Percentiles rank a stretch among this genome's conserved stretches.
Conservation (phyloP, 1,140 invertebrate genomes). For the Saccostrea glomerata region DNA sequence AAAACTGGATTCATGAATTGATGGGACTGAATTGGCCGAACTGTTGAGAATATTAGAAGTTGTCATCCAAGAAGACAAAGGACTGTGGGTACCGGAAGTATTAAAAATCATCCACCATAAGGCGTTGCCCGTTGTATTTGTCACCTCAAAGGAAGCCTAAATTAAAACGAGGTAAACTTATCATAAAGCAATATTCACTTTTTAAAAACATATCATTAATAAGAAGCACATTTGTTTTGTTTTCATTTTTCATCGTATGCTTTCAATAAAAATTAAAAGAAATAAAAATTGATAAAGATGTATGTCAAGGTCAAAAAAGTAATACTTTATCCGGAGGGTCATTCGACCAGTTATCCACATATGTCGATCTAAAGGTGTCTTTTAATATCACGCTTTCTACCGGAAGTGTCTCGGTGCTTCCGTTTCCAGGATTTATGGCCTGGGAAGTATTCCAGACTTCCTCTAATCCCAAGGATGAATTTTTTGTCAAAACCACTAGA, state of each 20-base stretch:
- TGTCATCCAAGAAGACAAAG: slow-evolving; percentile 15
- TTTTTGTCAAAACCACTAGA: slow-evolving; percentile 1
- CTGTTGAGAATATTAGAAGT: background rate
- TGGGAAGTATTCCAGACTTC: background rate
- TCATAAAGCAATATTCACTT: no score
- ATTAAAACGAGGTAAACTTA: no score
- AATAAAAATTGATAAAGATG: no score
- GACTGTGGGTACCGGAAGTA: background rate
- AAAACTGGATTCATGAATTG: background rate
- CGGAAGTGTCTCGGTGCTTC: background rate
- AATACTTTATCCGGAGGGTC: background rate
- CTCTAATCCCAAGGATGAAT: background rate
- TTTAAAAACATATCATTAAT: no score
- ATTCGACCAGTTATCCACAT: background rate
- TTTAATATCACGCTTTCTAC: background rate
- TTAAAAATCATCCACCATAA: background rate
- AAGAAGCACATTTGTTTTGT: no score
- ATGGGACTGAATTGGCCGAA: background rate
- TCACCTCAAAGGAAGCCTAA: background rate
- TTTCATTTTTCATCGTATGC: no score
- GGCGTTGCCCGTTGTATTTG: background rate
- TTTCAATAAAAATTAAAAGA: no score
- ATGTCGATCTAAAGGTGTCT: background rate
- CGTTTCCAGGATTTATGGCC: background rate
- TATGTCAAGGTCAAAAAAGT: background rate